A percentile compares a stretch with the other conserved stretches of the same genome.
Conservation (phyloP, 1,140 invertebrate genomes). For the Lutraria rhynchaena region DNA sequence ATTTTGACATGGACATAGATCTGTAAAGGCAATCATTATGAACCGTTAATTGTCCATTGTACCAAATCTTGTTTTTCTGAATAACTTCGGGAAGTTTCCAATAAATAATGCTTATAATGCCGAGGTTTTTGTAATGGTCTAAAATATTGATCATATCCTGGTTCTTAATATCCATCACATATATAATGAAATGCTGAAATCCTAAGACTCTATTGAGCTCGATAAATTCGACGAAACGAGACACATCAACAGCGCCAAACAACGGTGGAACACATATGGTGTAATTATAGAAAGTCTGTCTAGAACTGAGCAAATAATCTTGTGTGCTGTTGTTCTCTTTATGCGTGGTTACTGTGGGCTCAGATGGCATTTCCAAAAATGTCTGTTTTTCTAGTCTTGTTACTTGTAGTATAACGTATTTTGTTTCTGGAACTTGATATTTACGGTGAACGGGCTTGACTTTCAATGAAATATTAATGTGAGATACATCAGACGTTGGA, state of each 20-base stretch:
- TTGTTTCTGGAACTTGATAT: constrained; percentile 5
- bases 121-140: constrained; percentile 68
- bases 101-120: constrained; percentile 69
- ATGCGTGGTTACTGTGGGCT: no score
- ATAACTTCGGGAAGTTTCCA: constrained; percentile 74
- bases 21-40: constrained; percentile 81
- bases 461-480: constrained; percentile 49
- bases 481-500: constrained; percentile 36
- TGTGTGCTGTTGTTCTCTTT: neutral
- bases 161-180: constrained; percentile 65
- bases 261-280: constrained; percentile 79
- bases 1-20: constrained; percentile 71
- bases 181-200: constrained; percentile 78
- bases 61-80: constrained; percentile 72
- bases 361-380: no score
- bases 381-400: neutral
- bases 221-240: constrained; percentile 77
- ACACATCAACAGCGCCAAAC: constrained; percentile 72
- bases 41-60: constrained; percentile 79
- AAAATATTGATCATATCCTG: constrained; percentile 67
- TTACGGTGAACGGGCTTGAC: constrained; percentile 6
- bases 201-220: constrained; percentile 77
- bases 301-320: neutral
- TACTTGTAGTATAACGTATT: constrained; percentile 2
- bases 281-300: constrained; percentile 50